These are phyloP conservation scores for Nicator chloris DNA, from an alignment of 2,113 vertebrate species.

Conservation along the genomic window DNA sequence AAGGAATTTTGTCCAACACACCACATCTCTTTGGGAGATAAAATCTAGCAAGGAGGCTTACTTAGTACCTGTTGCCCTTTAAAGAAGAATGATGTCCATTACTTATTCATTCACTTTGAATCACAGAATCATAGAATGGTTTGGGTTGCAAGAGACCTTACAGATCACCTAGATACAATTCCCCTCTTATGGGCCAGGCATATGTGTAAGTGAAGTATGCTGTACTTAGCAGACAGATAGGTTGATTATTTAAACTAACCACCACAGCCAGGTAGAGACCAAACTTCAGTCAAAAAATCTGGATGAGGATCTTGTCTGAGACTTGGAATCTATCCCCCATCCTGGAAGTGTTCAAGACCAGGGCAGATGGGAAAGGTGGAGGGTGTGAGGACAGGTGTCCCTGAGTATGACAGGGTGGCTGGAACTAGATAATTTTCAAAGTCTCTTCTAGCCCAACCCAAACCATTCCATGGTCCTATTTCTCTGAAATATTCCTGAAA, in stretches of 20 bases:
- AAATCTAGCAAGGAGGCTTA: background rate
- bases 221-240: background rate
- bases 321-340: background rate
- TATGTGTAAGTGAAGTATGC: background rate
- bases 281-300: background rate
- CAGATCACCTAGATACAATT: background rate
- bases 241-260: background rate
- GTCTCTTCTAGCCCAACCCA: too few species aligned
- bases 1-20: background rate
- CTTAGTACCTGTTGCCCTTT: background rate
- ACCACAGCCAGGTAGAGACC: background rate
- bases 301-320: background rate
- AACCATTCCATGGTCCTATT: background rate
- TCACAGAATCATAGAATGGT: background rate
- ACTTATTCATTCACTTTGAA: background rate
- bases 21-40: background rate
- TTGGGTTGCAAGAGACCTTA: background rate
- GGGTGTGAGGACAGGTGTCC: accelerated
- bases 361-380: background rate
- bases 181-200: background rate
- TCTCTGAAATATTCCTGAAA: background rate
- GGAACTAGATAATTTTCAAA: background rate
- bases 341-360: background rate
- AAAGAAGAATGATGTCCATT: background rate
- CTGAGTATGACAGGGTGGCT: background rate